Base-by-base conservation (phyloP, 2,113 vertebrate species). In the Dolichotis patagonum region DNA sequence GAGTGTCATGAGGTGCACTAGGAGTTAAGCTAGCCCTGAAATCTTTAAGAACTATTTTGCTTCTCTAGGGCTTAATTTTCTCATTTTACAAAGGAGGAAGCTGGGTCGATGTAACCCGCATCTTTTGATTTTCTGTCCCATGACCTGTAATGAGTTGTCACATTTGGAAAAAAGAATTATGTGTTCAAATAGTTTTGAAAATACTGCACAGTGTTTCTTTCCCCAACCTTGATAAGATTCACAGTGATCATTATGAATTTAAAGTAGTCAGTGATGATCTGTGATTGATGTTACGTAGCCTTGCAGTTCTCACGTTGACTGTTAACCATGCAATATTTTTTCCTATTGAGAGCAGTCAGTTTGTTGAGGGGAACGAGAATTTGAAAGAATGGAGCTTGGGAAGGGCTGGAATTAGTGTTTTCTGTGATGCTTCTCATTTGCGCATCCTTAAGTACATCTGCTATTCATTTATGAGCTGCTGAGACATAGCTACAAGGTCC, bases 1-100 rank as follows among this genome's bases (percentile, higher is more conserved):
- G 1, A 1, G 3, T 56, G 7, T 17, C 3, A 16, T 2, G 30
- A 4, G 0, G 62, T 16, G 1, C 26, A 0, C 30, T 9, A 24
- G 26, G 73, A 90, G 96, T 75, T 88, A 90, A 84, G 7, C 49
- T 52, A 52, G 9, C 49, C 49, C 54, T 69, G 24, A 26, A 58
- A 16, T 67, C n/a, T 75, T 71, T 30, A 69, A 89, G 26, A 90
- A 26, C 88, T 77, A n/a, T 49, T 90, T 85, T 94, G 46, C 46
- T 92, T 85, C 67, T 78, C 35, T 69, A 62, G 24, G 46, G 19
- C 63, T 95, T 26, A 2, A 24, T 90, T 96, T 85, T 46, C 46
- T 92, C 49, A 54, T 52, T 12, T 60, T 14, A 75, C 80, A 69
- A 83, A 83, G 80, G 38, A 30, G n/a, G 54, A 96, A 54, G 26